Evolutionary conservation across 2,113 vertebrate genomes (phyloP).

Genomic region (Sisor rabdophorus): DNA sequence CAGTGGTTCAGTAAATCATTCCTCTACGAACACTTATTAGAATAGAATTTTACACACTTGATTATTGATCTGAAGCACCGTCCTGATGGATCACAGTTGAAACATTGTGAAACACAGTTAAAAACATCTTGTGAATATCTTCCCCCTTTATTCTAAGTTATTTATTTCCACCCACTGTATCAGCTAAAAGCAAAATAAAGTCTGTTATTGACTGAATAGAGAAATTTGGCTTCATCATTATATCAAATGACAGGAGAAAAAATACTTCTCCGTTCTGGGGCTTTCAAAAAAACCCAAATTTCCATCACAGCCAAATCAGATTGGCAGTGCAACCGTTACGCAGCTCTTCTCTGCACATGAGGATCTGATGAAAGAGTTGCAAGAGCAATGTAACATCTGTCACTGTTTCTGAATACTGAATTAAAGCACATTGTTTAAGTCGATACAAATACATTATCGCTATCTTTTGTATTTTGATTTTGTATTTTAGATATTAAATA

Average conservation of each 20-base stretch:
- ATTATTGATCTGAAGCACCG: too few species aligned
- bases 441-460: not conserved
- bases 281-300: not conserved
- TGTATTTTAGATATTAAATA: not conserved
- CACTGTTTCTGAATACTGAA: not conserved
- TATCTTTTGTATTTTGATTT: not conserved
- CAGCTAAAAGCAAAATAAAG: not conserved
- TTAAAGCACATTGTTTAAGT: not conserved
- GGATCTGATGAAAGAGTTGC: constrained; percentile 36
- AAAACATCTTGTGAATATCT: not conserved
- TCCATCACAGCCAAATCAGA: constrained; percentile 1
- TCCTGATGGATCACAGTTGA: too few species aligned
- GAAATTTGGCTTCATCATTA: not conserved
- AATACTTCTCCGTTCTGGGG: too few species aligned
- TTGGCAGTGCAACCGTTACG: constrained; percentile 8
- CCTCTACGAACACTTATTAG: not conserved
- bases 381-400: constrained; percentile 2
- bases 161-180: not conserved
- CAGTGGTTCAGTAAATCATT: not conserved
- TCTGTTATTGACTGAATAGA: not conserved
- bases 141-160: too few species aligned
- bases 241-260: not conserved
- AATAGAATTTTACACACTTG: too few species aligned
- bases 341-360: not conserved
- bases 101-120: too few species aligned